Percentiles rank a stretch among this genome's conserved stretches.
Evolutionary conservation across 1,140 invertebrate genomes (phyloP).

Genomic region (Chrysoperla carnea): DNA sequence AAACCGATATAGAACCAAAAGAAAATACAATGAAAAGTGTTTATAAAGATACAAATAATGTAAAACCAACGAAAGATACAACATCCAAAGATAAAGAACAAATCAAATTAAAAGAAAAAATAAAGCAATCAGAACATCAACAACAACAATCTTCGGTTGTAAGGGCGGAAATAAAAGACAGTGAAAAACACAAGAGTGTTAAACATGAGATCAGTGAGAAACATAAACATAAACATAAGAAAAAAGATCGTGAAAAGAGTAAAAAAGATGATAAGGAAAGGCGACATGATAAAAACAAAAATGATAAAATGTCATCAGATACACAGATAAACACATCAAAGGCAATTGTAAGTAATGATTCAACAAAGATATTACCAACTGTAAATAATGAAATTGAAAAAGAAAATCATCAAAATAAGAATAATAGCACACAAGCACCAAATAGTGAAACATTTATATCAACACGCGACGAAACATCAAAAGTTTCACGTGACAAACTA

Average conservation of each 20-base stretch:
- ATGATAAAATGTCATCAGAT: too few species aligned
- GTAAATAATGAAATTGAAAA: too few species aligned
- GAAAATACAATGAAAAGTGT: conserved; percentile 5
- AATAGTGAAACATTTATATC: too few species aligned
- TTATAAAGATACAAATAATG: conserved; percentile 1
- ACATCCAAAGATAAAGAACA: conserved; percentile 2
- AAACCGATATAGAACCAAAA: conserved; percentile 14
- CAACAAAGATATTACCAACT: too few species aligned
- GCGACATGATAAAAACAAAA: conserved; percentile 8
- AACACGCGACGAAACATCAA: too few species aligned
- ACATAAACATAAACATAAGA: conserved; percentile 4
- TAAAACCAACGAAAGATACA: neutral
- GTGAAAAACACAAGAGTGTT: conserved; percentile 7
- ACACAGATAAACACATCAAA: too few species aligned
- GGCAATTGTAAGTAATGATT: too few species aligned
- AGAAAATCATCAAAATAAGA: too few species aligned
- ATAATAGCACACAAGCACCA: too few species aligned
- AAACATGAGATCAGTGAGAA: conserved; percentile 1
- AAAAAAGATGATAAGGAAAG: conserved; percentile 1
- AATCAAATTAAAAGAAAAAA: conserved; percentile 3
- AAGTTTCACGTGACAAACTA: too few species aligned
- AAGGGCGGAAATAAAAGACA: conserved; percentile 7
- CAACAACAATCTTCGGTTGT: conserved; percentile 3
- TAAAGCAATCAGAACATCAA: conserved; percentile 2
- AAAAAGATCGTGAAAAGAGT: conserved; percentile 1